Percentiles rank a stretch among this genome's conserved stretches.
phyloP scores from a whole-genome alignment of 1,140 invertebrate species.

The Portunus trituberculatus region DNA sequence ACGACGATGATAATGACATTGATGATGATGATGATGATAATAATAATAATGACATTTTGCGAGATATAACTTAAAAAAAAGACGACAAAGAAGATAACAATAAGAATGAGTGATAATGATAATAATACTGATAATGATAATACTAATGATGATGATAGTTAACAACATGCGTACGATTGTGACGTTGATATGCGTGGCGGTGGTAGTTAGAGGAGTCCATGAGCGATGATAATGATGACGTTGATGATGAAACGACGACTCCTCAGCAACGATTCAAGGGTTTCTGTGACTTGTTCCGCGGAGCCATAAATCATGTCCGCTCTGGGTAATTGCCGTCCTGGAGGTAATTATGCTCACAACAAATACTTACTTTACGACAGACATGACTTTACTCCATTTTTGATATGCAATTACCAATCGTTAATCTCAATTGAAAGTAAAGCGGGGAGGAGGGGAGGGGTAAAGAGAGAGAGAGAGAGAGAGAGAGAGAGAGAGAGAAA shows the following conservation, averaged over 20 bases:
- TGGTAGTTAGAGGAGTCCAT: no score
- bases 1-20: no score
- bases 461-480: not conserved
- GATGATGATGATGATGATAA: no score
- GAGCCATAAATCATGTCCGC: not conserved
- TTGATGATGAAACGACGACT: not conserved
- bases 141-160: no score
- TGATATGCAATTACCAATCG: not conserved
- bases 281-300: not conserved
- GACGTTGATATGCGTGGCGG: no score
- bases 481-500: not conserved
- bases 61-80: no score
- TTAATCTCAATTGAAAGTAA: slow-evolving; percentile 13
- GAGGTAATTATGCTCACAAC: not conserved
- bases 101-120: no score
- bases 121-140: no score
- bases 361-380: not conserved
- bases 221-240: not conserved
- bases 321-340: not conserved
- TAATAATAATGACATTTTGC: no score
- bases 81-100: no score
- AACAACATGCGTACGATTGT: no score
- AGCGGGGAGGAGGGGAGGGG: no score
- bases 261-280: not conserved
- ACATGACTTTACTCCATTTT: not conserved